Percentiles rank a stretch among this genome's conserved stretches.
Evolutionary conservation across 2,888 invertebrate genomes (phyloP).

Genomic region (Amiota communis): DNA sequence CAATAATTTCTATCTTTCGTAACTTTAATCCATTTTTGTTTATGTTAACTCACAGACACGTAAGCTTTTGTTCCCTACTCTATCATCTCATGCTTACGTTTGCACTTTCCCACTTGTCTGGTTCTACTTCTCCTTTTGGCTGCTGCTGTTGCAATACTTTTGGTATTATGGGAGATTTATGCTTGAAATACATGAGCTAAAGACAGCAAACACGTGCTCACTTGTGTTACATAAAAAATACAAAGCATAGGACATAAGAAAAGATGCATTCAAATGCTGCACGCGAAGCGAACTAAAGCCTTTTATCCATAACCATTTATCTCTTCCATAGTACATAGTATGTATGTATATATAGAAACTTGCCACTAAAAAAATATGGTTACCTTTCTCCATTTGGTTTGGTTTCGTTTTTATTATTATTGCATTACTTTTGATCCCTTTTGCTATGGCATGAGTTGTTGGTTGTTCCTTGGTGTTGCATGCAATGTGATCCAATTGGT

Average conservation of each 20-base stretch:
- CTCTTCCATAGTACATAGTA: neutral
- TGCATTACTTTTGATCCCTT: neutral
- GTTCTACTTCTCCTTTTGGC: constrained; percentile 37
- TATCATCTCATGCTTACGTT: neutral
- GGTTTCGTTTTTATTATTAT: neutral
- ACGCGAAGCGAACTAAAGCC: neutral
- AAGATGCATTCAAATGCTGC: neutral
- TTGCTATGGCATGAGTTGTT: neutral
- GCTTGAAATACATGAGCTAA: constrained; percentile 43
- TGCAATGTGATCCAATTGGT: neutral
- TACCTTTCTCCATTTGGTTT: neutral
- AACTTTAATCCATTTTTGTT: no score
- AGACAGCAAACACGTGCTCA: constrained; percentile 20
- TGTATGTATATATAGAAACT: no score
- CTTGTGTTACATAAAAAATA: neutral
- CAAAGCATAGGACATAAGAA: constrained; percentile 1
- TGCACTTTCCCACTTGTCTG: constrained; percentile 40
- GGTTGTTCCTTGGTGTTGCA: no score
- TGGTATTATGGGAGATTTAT: constrained; percentile 59
- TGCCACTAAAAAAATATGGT: neutral
- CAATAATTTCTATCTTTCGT: no score
- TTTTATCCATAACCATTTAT: neutral
- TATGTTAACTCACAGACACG: neutral
- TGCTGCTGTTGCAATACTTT: constrained; percentile 44
- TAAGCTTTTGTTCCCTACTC: neutral